Evolutionary conservation across 2,113 vertebrate genomes (phyloP), one percentile per base, ranked within the genome.

Genomic region (Loxodonta africana): DNA sequence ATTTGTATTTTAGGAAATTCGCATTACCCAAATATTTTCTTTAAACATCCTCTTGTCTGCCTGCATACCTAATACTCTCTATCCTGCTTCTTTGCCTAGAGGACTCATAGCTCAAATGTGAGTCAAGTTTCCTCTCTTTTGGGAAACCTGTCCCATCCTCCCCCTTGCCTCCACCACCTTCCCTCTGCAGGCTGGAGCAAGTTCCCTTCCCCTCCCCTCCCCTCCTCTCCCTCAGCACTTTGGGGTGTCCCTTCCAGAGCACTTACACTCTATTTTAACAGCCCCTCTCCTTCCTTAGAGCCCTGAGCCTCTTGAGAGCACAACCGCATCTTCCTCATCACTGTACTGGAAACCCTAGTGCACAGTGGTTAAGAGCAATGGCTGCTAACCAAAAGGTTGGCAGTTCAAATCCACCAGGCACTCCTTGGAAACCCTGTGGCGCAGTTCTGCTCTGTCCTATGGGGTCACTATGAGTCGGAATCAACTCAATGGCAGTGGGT

Each of bases 251-350:
- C 33, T 41, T 57, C 60, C 5, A 17, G 0, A 30, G 46, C 7
- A 78, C 46, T 0, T 1, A 0, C 3, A 0, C 71, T 44, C 20
- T 9, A 9, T 65, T 15, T 37, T 41, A 23, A 73, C 1, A 48
- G 28, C 20, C 21, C 80, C 63, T 44, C 44, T 57, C n/a, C 41
- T 11, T 26, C 30, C 8, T 1, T 18, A 46, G 33, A 63, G 11
- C 26, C 44, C 41, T 1, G 1, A 23, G 62, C 8, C 8, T 26
- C 73, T 44, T 14, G 18, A n/a, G 30, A 53, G 2, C 33, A 46
- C 30, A 7, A 7, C 23, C 28, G 5, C 46, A 12, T 30, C 2
- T 65, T 1, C 83, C 26, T 46, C 41, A 12, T 44, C 44, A 48
- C 6, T 48, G 23, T 48, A 11, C 46, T 76, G 37, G 37, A 37